phyloP scores from a whole-genome alignment of 2,797 vertebrate genomes.

The Menidia menidia region DNA sequence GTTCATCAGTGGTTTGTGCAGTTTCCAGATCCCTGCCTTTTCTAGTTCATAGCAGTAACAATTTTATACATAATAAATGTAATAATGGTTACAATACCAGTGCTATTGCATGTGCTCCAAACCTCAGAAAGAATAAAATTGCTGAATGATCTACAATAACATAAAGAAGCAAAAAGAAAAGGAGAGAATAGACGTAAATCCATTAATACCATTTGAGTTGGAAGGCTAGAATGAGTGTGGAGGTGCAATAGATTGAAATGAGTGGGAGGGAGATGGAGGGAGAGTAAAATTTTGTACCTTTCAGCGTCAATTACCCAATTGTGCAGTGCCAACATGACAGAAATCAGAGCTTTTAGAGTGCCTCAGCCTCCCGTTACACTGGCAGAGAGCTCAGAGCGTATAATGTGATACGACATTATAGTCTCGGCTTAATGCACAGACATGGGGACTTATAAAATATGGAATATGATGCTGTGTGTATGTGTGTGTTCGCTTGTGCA shows the following conservation, averaged over 20 bases:
- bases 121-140: constrained; percentile 9
- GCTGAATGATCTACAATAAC: constrained; percentile 16
- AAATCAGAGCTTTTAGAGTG: constrained; percentile 80
- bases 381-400: constrained; percentile 64
- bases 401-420: constrained; percentile 81
- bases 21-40: constrained; percentile 7
- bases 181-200: constrained; percentile 42
- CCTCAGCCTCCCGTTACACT: constrained; percentile 49
- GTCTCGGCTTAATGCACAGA: constrained; percentile 77
- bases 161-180: constrained; percentile 23
- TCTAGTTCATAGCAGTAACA: constrained; percentile 25
- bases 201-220: constrained; percentile 37
- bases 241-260: constrained; percentile 42
- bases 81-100: constrained; percentile 16
- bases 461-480: constrained; percentile 50
- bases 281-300: constrained; percentile 76
- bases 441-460: constrained; percentile 80
- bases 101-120: not conserved
- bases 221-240: constrained; percentile 29
- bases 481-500: constrained; percentile 37
- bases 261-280: constrained; percentile 45
- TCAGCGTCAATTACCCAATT: constrained; percentile 81
- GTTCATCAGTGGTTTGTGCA: constrained; percentile 34
- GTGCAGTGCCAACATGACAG: constrained; percentile 74
- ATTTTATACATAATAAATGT: constrained; percentile 33